phyloP scores from a whole-genome alignment of 1,140 invertebrate genomes.

The Chymomyza costata region DNA sequence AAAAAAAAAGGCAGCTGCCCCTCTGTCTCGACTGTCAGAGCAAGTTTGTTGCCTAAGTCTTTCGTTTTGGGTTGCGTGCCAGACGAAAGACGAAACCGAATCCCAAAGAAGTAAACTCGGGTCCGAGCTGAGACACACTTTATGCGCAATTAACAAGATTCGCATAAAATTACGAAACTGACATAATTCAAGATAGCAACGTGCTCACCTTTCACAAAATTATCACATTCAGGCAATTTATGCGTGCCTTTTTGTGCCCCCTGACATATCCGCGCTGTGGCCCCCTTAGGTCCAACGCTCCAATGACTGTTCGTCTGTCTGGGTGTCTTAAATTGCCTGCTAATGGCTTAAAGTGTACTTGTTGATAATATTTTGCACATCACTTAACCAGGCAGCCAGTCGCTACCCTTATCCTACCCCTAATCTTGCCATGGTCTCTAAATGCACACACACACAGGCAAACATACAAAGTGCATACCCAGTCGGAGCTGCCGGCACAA shows the following conservation, averaged over 20 bases:
- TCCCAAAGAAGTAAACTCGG: too few relatives aligned
- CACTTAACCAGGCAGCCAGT: constrained; percentile 25
- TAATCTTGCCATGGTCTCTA: too few relatives aligned
- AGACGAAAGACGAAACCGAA: neutral
- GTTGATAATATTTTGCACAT: constrained; percentile 67
- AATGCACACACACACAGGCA: too few relatives aligned
- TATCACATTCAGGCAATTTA: constrained; percentile 30
- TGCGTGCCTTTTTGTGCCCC: neutral
- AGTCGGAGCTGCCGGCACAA: too few relatives aligned
- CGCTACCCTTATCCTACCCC: neutral
- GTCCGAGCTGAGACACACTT: constrained; percentile 18
- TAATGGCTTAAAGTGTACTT: constrained; percentile 73
- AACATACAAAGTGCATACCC: too few relatives aligned
- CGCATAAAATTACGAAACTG: constrained; percentile 71
- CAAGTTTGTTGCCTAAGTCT: constrained; percentile 61
- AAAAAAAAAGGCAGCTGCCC: constrained; percentile 46
- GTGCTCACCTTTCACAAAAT: constrained; percentile 36
- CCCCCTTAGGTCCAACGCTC: too few relatives aligned
- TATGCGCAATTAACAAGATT: constrained; percentile 68
- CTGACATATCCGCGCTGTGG: constrained; percentile 15
- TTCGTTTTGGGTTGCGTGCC: constrained; percentile 43
- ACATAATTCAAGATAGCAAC: constrained; percentile 68
- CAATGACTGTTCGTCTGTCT: too few relatives aligned
- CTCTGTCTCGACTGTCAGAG: neutral
- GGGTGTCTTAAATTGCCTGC: constrained; percentile 62